phyloP scores from a whole-genome alignment of 23 tunicate genomes.

The Phallusia fumigata region DNA sequence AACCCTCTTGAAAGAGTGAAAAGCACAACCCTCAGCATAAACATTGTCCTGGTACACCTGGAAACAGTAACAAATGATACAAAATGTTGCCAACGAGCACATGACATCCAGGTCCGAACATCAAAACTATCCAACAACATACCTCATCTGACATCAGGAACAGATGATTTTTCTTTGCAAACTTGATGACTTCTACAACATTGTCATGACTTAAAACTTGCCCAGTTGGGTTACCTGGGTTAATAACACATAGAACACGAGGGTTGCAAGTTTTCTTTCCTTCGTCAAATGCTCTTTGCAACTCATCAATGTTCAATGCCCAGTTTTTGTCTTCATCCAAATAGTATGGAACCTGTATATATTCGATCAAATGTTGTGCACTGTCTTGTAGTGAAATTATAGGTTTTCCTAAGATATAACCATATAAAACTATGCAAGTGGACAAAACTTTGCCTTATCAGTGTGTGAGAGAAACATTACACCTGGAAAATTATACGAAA shows the following conservation, averaged over 20 bases:
- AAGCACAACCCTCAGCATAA: constrained; percentile 88
- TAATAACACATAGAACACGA: constrained; percentile 87
- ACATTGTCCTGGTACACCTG: constrained; percentile 93
- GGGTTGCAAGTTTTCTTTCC: constrained; percentile 70
- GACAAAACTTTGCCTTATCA: no score
- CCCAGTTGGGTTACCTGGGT: constrained; percentile 99
- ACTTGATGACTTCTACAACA: constrained; percentile 79
- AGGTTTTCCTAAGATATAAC: no score
- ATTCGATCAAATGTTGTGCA: no score
- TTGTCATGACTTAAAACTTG: constrained; percentile 87
- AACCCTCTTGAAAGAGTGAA: constrained; percentile 92
- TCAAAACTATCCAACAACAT: background rate
- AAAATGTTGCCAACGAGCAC: no score
- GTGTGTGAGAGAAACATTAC: no score
- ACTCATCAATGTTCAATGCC: constrained; percentile 73
- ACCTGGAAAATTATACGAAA: no score
- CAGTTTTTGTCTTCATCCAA: constrained; percentile 96
- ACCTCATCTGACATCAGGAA: constrained; percentile 98
- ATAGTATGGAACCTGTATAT: constrained; percentile 76
- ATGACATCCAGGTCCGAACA: background rate
- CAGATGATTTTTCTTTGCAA: constrained; percentile 67
- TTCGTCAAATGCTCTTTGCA: constrained; percentile 80
- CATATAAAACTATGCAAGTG: no score
- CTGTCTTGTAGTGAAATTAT: no score
- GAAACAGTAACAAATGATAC: background rate